Conservation (phyloP, 2,797 vertebrate species). For the Urosaurus nigricauda region DNA sequence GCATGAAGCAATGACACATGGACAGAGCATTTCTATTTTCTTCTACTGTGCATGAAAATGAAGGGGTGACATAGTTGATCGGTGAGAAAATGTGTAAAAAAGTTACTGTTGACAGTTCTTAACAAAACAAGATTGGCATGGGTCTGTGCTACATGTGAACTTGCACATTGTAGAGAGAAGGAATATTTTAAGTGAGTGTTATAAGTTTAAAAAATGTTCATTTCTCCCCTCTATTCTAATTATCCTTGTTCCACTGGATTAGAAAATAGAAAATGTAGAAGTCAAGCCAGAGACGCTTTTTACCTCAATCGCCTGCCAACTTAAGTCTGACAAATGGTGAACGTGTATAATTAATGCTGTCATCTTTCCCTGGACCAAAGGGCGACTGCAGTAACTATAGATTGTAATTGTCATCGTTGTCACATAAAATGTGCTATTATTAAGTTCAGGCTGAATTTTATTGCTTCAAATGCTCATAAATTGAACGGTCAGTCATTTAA, state of each 20-base stretch:
- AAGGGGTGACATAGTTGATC: conserved; percentile 51
- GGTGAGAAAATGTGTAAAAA: conserved; percentile 44
- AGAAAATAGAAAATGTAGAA: conserved; percentile 86
- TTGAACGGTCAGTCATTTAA: conserved; percentile 90
- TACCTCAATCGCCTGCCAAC: conserved; percentile 83
- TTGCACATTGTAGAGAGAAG: conserved; percentile 49
- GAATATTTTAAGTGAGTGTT: conserved; percentile 54
- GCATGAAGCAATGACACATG: conserved; percentile 37
- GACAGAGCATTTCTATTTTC: conserved; percentile 52
- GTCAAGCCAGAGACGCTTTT: conserved; percentile 80
- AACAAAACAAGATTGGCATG: conserved; percentile 31
- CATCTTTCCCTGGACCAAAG: conserved; percentile 82
- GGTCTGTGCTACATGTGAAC: conserved; percentile 44
- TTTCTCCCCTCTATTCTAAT: conserved; percentile 81
- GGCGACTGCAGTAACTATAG: conserved; percentile 83
- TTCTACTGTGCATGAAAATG: conserved; percentile 34
- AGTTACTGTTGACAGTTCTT: conserved; percentile 54
- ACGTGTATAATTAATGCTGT: conserved; percentile 86
- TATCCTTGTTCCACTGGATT: conserved; percentile 85
- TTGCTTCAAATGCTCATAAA: conserved; percentile 86
- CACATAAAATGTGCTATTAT: conserved; percentile 92
- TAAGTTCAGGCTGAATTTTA: conserved; percentile 90
- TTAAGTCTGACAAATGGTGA: conserved; percentile 87
- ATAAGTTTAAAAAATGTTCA: conserved; percentile 66
- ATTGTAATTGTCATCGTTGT: conserved; percentile 91